phyloP scores from a whole-genome alignment of 2,797 vertebrate genomes.

The Enteromius unitaeniatus region DNA sequence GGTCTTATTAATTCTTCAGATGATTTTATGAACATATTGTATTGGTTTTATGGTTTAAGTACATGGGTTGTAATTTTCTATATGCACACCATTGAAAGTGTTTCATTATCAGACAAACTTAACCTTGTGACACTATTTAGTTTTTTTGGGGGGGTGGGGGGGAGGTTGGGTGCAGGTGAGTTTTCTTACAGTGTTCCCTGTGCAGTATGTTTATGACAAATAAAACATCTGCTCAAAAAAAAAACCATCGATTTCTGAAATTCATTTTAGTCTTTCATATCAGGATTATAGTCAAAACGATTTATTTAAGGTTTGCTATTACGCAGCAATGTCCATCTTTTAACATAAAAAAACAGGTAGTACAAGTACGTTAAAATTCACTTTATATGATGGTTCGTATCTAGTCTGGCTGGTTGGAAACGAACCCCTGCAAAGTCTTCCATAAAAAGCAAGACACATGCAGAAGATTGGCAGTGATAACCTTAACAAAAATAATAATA shows the following conservation, averaged over 20 bases:
- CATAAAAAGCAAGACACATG: constrained; percentile 47
- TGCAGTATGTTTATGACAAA: constrained; percentile 42
- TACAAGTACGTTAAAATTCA: constrained; percentile 20
- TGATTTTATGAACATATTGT: constrained; percentile 35
- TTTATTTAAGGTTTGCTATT: constrained; percentile 45
- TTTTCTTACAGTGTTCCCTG: constrained; percentile 51
- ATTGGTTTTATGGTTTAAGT: constrained; percentile 32
- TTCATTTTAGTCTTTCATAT: constrained; percentile 1
- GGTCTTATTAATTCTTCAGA: constrained; percentile 11
- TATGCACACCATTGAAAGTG: constrained; percentile 49
- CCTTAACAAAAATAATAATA: constrained; percentile 53
- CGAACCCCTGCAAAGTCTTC: constrained; percentile 46
- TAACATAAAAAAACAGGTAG: constrained; percentile 25
- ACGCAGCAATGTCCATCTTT: constrained; percentile 21
- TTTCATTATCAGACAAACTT: constrained; percentile 52
- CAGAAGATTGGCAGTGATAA: constrained; percentile 77
- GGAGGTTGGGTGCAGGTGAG: constrained; percentile 15
- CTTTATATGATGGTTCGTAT: constrained; percentile 20
- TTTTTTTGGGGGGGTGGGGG: constrained; percentile 25
- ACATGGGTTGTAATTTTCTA: constrained; percentile 25
- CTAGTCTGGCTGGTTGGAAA: constrained; percentile 20
- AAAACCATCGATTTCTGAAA: neutral
- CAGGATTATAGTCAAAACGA: constrained; percentile 9
- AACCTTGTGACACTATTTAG: constrained; percentile 60
- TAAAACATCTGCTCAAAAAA: constrained; percentile 37